These are phyloP conservation scores for Epinephelus lanceolatus DNA, from an alignment of 2,113 vertebrate species.

Conservation along the genomic window DNA sequence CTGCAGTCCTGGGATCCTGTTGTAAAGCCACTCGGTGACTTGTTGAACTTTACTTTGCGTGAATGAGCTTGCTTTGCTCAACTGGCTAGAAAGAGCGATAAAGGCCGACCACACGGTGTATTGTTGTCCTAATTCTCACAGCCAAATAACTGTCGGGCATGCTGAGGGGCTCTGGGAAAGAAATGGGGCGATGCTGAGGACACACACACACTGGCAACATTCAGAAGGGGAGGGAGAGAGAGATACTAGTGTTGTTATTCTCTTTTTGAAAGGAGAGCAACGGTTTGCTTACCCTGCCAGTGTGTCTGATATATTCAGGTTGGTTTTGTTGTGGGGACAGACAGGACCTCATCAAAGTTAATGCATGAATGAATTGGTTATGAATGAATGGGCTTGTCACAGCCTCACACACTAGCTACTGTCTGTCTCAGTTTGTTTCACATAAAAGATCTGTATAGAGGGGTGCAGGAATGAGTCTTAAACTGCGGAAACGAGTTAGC, in stretches of 20 bases:
- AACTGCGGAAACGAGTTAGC: too few species aligned
- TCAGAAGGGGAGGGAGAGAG: background rate
- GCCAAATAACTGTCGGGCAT: conserved; percentile 30
- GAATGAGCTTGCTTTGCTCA: conserved; percentile 10
- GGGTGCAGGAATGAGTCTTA: too few species aligned
- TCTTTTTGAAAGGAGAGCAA: conserved; percentile 20
- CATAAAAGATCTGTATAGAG: background rate
- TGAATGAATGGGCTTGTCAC: background rate
- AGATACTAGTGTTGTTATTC: conserved; percentile 2
- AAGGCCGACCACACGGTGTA: background rate
- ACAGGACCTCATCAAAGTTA: conserved; percentile 44
- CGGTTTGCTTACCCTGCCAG: conserved; percentile 9
- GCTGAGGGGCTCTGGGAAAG: conserved; percentile 26
- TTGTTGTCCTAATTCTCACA: conserved; percentile 32
- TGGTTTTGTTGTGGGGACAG: conserved; percentile 40
- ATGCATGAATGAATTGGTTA: conserved; percentile 36
- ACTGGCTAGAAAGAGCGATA: background rate
- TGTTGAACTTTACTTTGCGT: conserved; percentile 32
- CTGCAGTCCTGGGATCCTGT: conserved; percentile 29
- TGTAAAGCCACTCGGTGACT: conserved; percentile 41
- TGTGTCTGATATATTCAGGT: background rate
- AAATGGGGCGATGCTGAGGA: conserved; percentile 28
- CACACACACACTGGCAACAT: conserved; percentile 12
- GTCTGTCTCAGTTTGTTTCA: background rate
- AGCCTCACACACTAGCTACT: background rate